Conservation (phyloP, 64 coral and sea anemone species). For the Trachythela sp. region DNA sequence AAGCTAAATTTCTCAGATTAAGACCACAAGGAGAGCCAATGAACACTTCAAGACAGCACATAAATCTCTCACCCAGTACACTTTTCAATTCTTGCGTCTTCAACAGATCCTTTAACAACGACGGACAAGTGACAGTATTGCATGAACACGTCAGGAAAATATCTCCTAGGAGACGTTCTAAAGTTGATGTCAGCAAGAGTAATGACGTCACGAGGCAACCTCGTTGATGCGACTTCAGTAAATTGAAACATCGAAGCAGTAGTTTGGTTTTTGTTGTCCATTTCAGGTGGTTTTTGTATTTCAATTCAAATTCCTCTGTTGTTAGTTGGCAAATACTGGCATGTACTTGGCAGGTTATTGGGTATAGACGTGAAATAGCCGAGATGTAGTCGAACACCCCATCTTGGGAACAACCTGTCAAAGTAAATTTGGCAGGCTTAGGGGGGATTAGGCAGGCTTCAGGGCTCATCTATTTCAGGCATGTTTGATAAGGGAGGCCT, state of each 20-base stretch:
- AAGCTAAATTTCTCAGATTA: conserved; percentile 88
- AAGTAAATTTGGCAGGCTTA: not conserved
- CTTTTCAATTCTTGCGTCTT: conserved; percentile 38
- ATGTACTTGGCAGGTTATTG: conserved; percentile 53
- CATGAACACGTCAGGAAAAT: conserved; percentile 41
- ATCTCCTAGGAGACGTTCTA: conserved; percentile 76
- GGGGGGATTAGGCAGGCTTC: no score
- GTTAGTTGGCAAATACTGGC: conserved; percentile 16
- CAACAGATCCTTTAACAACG: conserved; percentile 72
- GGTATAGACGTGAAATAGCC: conserved; percentile 35
- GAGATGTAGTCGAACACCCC: conserved; percentile 30
- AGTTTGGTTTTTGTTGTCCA: conserved; percentile 58
- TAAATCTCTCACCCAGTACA: conserved; percentile 50
- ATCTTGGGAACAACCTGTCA: conserved; percentile 14
- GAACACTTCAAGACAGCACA: conserved; percentile 47
- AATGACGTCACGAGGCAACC: conserved; percentile 41
- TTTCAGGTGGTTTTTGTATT: conserved; percentile 24
- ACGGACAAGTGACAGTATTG: conserved; percentile 38
- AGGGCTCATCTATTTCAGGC: no score
- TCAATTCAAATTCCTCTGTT: conserved; percentile 47
- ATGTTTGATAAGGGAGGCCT: no score
- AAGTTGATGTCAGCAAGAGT: conserved; percentile 61
- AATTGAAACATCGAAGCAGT: conserved; percentile 51
- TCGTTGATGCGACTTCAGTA: conserved; percentile 47
- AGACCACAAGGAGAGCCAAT: conserved; percentile 69